Evolutionary conservation across 2,797 vertebrate species (phyloP).

Genomic region (Pipistrellus kuhlii): DNA sequence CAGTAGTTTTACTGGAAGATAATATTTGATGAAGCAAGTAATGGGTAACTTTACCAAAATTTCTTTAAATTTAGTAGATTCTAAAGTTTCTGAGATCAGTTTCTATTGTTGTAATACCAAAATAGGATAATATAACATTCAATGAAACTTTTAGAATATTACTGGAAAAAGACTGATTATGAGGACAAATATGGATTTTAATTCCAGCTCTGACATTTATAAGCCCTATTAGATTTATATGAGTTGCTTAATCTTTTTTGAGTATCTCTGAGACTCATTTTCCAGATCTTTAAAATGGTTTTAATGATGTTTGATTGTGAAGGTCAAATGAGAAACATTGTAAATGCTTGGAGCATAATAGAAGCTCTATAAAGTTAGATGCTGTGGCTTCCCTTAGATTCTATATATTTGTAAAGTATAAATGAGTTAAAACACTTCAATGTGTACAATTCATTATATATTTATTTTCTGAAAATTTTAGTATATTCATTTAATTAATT

Average conservation of each 20-base stretch:
- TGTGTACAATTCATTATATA: background rate
- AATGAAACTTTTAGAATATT: constrained; percentile 8
- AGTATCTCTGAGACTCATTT: background rate
- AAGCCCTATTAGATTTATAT: background rate
- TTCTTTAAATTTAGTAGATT: background rate
- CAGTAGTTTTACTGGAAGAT: background rate
- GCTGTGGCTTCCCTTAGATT: background rate
- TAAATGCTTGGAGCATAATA: background rate
- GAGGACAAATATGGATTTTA: constrained; percentile 1
- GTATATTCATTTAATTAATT: background rate
- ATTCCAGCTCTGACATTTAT: constrained; percentile 16
- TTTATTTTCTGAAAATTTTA: background rate
- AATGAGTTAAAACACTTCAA: background rate
- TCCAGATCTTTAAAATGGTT: constrained; percentile 22
- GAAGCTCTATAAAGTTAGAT: background rate
- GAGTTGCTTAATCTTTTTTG: constrained; percentile 1
- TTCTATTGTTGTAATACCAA: background rate
- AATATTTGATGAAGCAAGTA: background rate
- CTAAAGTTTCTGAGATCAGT: background rate
- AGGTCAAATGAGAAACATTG: background rate
- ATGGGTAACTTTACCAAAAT: background rate
- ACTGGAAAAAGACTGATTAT: constrained; percentile 2
- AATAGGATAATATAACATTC: background rate
- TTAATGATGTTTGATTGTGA: background rate
- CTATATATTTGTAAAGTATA: background rate